Evolutionary conservation across 2,888 invertebrate genomes (phyloP), one percentile per base, ranked within the genome.

Genomic region (Clostera curtula): DNA sequence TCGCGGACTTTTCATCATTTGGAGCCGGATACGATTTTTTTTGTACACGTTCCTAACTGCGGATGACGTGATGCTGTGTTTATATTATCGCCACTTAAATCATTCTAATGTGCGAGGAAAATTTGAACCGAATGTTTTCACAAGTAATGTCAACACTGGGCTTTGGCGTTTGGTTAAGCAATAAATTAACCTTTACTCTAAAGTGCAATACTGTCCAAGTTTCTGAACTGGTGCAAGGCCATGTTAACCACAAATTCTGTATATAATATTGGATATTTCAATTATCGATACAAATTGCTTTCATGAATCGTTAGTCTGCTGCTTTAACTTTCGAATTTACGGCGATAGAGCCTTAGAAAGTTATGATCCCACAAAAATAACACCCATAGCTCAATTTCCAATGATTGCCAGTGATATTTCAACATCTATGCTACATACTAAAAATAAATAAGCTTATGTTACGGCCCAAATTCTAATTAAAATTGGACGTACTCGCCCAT

Each of bases 1-100:
- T 60, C 55, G 47, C 45, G 44, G 43, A 56, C 52, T 62, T 67
- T 64, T 65, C 50, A 51, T 58, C 48, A 38, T 41, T 42, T 50
- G 34, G 51, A 79, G 67, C 76, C 79, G 79, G 79, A 79, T 77
- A 60, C 64, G 53, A 39, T 61, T 68, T 74, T 64, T 72, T 70
- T 68, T 60, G 60, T 50, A 57, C 57, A 54, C 54, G 54, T 54
- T 36, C 39, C 49, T 51, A 43, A 46, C 45, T 41, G 31, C 25
- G 47, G 48, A 51, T 79, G 77, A 77, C 73, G 79, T 48, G 68
- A 79, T 45, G 52, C 38, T 48, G 40, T 62, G 57, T 68, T 66
- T 61, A 60, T 69, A 57, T 53, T 65, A 62, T 53, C 52, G 48
- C 47, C 48, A 61, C 59, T 56, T 53, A 55, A 59, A 60, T 57